Conservation (phyloP, 2,113 vertebrate genomes). For the Sinocyclocheilus grahami region DNA sequence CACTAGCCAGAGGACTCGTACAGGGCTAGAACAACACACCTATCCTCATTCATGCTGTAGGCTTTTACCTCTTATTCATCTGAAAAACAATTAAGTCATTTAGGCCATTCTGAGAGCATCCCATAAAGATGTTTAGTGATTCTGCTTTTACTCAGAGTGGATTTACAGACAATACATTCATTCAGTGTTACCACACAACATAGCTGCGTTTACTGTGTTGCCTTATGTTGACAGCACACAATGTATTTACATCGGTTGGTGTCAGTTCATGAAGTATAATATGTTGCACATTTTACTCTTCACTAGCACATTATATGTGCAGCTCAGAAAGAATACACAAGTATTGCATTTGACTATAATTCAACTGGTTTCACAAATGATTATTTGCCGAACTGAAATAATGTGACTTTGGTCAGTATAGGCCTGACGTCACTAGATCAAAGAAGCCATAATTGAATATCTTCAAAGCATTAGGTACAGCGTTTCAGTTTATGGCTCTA, state of each 20-base stretch:
- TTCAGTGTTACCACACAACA: not conserved
- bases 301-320: not conserved
- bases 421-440: not conserved
- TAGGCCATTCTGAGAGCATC: not conserved
- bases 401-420: not conserved
- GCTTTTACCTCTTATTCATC: not conserved
- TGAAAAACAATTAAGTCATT: not conserved
- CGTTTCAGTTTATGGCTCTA: not conserved
- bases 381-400: not conserved
- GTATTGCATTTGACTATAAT: not conserved
- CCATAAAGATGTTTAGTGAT: not conserved
- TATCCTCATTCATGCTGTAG: not conserved
- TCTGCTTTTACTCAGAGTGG: not conserved
- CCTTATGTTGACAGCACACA: not conserved
- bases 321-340: not conserved
- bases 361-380: too few species aligned
- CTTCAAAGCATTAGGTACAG: not conserved
- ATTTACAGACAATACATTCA: not conserved
- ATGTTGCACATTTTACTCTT: not conserved
- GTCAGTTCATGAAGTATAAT: not conserved
- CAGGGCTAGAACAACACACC: not conserved
- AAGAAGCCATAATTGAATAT: not conserved
- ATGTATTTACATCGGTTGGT: not conserved
- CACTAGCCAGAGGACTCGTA: not conserved
- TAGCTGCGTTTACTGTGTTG: not conserved